These are phyloP conservation scores for Telenomus remus DNA, from an alignment of 1,140 invertebrate genomes.

Conservation along the genomic window DNA sequence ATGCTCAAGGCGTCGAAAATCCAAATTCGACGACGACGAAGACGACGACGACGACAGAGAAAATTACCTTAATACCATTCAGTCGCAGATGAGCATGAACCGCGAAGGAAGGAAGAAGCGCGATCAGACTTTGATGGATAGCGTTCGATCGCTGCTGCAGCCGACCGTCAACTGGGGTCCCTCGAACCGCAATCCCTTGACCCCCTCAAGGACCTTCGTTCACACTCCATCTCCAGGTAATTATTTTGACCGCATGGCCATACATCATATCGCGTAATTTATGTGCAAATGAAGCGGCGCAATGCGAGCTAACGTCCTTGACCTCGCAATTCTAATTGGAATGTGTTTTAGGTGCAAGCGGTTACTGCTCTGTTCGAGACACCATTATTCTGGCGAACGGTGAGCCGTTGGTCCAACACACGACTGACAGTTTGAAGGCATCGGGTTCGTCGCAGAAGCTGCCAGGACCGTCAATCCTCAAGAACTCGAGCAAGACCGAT, in stretches of 20 bases:
- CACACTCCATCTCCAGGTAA: slow-evolving; percentile 68
- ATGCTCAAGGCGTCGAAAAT: slow-evolving; percentile 52
- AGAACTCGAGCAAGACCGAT: slow-evolving; percentile 74
- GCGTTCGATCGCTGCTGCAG: slow-evolving; percentile 77
- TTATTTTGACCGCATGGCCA: slow-evolving; percentile 15
- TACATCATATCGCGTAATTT: slow-evolving; percentile 5
- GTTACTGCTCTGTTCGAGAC: slow-evolving; percentile 75
- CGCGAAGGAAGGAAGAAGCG: slow-evolving; percentile 54
- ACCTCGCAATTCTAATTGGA: too few species aligned
- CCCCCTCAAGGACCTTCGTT: slow-evolving; percentile 66
- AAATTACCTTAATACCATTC: slow-evolving; percentile 60
- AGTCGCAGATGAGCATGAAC: slow-evolving; percentile 46
- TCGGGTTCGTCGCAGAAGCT: slow-evolving; percentile 66
- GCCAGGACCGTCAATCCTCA: slow-evolving; percentile 76
- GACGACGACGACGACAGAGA: slow-evolving; percentile 64
- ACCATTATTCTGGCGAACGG: slow-evolving; percentile 79
- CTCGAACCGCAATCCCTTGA: slow-evolving; percentile 68
- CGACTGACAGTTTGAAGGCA: slow-evolving; percentile 42
- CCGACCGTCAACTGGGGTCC: slow-evolving; percentile 82
- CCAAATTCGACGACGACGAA: slow-evolving; percentile 63
- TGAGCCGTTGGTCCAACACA: slow-evolving; percentile 74
- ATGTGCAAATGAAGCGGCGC: slow-evolving; percentile 1
- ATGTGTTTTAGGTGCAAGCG: slow-evolving; percentile 55
- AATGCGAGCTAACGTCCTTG: not conserved
- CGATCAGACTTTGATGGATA: slow-evolving; percentile 57